Evolutionary conservation across 35 echinoderm and acorn worm genomes (phyloP).

Genomic region (Anneissia japonica): DNA sequence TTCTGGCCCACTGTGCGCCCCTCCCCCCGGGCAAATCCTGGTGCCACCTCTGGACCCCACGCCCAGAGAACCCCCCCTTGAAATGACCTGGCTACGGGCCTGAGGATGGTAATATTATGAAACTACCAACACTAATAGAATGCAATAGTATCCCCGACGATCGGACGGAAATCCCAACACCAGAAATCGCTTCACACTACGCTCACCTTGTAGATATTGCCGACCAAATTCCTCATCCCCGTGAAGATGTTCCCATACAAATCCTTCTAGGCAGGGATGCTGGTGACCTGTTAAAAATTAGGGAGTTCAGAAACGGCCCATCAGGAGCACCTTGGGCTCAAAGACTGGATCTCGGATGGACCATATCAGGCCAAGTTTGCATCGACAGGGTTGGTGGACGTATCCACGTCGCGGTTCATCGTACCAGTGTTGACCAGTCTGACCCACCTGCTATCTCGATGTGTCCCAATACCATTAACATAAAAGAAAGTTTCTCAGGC

Average conservation of each 20-base stretch:
- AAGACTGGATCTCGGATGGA: conserved; percentile 19
- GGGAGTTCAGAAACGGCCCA: conserved; percentile 11
- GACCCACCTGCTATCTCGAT: too few species aligned
- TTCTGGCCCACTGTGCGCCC: too few species aligned
- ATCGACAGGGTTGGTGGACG: too few species aligned
- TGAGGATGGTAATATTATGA: too few species aligned
- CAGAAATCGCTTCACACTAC: conserved; percentile 13
- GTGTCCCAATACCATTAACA: too few species aligned
- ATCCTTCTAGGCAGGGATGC: conserved; percentile 23
- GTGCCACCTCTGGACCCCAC: too few species aligned
- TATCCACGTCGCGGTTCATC: too few species aligned
- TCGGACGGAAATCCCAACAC: conserved; percentile 37
- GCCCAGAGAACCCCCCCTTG: too few species aligned
- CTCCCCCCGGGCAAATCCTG: too few species aligned
- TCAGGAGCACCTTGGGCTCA: conserved; percentile 21
- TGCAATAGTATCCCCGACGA: conserved; percentile 26
- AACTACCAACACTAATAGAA: conserved; percentile 37
- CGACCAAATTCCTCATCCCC: not conserved
- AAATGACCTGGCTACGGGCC: too few species aligned
- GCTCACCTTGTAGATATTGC: not conserved
- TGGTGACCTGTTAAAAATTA: conserved; percentile 18
- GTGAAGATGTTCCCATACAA: not conserved
- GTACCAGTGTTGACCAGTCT: too few species aligned
- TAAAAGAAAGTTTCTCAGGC: too few species aligned
- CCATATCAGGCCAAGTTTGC: conserved; percentile 19